Percentiles rank a stretch among this genome's conserved stretches.
Evolutionary conservation across 2,797 vertebrate genomes (phyloP).

Genomic region (Siniperca obscura): DNA sequence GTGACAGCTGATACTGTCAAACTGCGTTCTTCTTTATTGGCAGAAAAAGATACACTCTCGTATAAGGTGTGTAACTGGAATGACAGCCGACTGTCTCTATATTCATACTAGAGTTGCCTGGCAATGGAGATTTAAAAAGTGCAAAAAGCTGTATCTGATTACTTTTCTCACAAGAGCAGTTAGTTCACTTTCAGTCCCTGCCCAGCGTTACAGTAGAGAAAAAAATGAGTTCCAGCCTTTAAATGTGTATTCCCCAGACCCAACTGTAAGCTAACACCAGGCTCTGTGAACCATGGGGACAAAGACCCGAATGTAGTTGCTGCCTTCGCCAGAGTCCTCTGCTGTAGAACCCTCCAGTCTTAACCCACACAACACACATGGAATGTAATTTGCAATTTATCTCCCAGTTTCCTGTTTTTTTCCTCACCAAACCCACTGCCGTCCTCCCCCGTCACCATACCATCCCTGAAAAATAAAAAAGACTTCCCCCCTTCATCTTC

Average conservation of each 20-base stretch:
- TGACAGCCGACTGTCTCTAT: conserved; percentile 3
- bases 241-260: conserved; percentile 55
- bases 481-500: background rate
- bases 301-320: conserved; percentile 66
- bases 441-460: conserved; percentile 36
- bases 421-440: conserved; percentile 33
- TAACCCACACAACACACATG: conserved; percentile 71
- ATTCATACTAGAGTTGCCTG: background rate
- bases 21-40: conserved; percentile 7
- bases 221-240: conserved; percentile 40
- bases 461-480: conserved; percentile 2
- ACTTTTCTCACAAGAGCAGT: background rate
- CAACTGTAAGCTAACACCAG: conserved; percentile 78
- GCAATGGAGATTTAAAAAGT: background rate
- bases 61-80: background rate
- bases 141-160: conserved; percentile 4
- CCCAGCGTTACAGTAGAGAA: conserved; percentile 12
- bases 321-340: conserved; percentile 64
- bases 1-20: conserved; percentile 57
- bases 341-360: conserved; percentile 21
- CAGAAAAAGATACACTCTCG: background rate
- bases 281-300: conserved; percentile 54
- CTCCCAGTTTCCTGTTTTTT: conserved; percentile 71
- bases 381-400: conserved; percentile 74
- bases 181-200: conserved; percentile 18